phyloP scores from a whole-genome alignment of 2,888 invertebrate species.

The Himalopsyche kuldschensis region DNA sequence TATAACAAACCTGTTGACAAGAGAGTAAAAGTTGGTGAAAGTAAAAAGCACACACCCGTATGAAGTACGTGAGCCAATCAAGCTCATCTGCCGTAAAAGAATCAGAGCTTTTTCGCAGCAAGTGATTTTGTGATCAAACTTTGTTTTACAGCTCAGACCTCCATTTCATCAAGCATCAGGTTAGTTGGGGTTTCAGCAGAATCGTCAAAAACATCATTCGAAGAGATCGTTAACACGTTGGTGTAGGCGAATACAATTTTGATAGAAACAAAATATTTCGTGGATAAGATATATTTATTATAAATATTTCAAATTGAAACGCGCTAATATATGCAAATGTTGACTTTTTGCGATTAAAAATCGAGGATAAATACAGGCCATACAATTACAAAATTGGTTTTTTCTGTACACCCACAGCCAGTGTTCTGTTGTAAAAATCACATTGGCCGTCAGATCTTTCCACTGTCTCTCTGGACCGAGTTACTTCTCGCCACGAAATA shows the following conservation, averaged over 20 bases:
- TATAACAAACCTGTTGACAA: neutral
- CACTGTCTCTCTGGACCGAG: too few species aligned
- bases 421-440: too few species aligned
- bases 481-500: too few species aligned
- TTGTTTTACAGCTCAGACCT: neutral
- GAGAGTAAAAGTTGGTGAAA: neutral
- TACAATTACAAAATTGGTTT: too few species aligned
- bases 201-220: neutral
- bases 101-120: conserved; percentile 13
- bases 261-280: too few species aligned
- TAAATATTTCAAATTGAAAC: too few species aligned
- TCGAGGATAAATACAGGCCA: too few species aligned
- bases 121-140: conserved; percentile 25
- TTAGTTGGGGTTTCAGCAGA: neutral
- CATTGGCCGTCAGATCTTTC: too few species aligned
- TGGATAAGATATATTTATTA: too few species aligned
- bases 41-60: conserved; percentile 7
- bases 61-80: conserved; percentile 36
- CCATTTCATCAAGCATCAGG: neutral
- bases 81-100: conserved; percentile 20
- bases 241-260: neutral
- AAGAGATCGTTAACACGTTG: neutral
- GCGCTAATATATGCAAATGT: too few species aligned
- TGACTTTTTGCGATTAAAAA: too few species aligned
- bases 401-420: too few species aligned